Conservation (phyloP, 2,888 invertebrate species). For the Epistrophe eligans region DNA sequence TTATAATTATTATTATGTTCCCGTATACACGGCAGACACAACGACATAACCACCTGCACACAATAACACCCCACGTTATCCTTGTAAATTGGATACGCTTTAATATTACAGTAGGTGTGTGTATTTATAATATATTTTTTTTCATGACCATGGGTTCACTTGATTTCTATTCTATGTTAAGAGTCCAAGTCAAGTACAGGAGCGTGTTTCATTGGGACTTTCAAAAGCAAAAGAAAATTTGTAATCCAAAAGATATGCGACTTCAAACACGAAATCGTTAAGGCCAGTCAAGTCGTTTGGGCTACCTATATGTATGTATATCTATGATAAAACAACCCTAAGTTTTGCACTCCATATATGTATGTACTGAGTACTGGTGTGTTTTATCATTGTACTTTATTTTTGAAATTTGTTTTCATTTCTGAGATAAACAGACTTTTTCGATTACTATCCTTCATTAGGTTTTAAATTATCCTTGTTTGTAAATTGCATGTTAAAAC, state of each 20-base stretch:
- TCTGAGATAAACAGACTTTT: constrained; percentile 14
- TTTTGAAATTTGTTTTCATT: neutral
- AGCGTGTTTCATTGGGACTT: constrained; percentile 57
- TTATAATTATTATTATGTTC: constrained; percentile 71
- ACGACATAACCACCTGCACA: constrained; percentile 58
- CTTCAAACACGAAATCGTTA: constrained; percentile 67
- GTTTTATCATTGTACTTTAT: neutral
- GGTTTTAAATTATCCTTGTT: constrained; percentile 9
- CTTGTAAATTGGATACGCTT: constrained; percentile 61
- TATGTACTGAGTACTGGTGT: too few species aligned
- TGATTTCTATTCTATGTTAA: constrained; percentile 68
- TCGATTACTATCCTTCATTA: constrained; percentile 17
- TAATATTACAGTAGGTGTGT: constrained; percentile 31
- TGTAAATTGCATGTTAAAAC: neutral
- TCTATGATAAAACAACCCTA: constrained; percentile 53
- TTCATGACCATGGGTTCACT: constrained; percentile 72
- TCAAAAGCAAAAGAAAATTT: constrained; percentile 28
- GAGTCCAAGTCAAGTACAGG: constrained; percentile 69
- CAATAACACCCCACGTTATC: constrained; percentile 41
- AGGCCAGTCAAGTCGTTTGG: constrained; percentile 45
- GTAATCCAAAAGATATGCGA: constrained; percentile 37
- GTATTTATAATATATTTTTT: constrained; percentile 11
- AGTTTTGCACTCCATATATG: neutral
- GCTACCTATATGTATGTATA: constrained; percentile 43
- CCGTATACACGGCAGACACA: constrained; percentile 32